Evolutionary conservation across 2,797 vertebrate genomes (phyloP), one percentile per base, ranked within the genome.

Genomic region (Pampus argenteus): DNA sequence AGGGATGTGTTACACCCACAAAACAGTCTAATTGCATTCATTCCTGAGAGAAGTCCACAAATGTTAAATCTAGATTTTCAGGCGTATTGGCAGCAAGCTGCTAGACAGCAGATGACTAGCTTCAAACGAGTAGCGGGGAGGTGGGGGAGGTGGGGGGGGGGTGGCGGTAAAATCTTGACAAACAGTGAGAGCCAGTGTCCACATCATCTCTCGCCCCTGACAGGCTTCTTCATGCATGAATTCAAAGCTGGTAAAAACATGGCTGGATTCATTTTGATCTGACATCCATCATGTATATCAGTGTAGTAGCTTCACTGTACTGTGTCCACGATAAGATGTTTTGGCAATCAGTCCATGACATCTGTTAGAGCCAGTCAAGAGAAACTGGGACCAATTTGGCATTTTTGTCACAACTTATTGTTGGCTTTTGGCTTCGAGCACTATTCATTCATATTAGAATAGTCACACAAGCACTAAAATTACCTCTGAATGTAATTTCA

Each of bases 11-110:
- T 89, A 89, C 90, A 91, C 87, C 82, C 91, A 91, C 91, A 93
- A 93, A 94, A 90, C 89, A 89, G 89, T 91, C 84, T 95, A 94
- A 95, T 94, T 94, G 92, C 90, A 85, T 91, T 93, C 78, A 85
- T 87, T 91, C 87, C 86, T 87, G 84, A 85, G 86, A 89, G 89
- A 91, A 92, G 89, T 89, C 84, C 86, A 88, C 87, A 94, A 93
- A 92, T 91, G 89, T 94, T 91, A 88, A 90, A 88, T 92, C 87
- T 87, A 83, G 85, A 89, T 88, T 92, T 86, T 91, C 88, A 40
- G 78, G 92, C 88, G 77, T 92, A 86, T 92, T 94, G 90, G 93
- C 90, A 91, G 88, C 89, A 85, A 88, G 88, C 87, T 91, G 89
- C 85, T 79, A 86, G 92, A 92, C 91, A 89, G 90, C 87, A 89